Percentiles rank a stretch among this genome's conserved stretches.
Conservation (phyloP, 2,113 vertebrate genomes). For the Ictidomys tridecemlineatus region DNA sequence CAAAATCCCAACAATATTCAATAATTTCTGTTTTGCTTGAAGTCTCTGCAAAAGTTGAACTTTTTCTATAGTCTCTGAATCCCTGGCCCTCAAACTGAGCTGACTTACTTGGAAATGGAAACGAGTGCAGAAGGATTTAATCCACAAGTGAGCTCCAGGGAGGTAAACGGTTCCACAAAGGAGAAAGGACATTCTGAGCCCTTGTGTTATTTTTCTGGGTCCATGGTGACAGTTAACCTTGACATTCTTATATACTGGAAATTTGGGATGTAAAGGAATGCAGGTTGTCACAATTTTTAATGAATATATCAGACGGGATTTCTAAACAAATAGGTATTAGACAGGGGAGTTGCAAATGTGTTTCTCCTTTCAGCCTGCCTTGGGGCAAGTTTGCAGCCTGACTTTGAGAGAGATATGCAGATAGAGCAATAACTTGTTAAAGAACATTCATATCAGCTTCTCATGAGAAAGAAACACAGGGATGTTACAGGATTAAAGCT, state of each 20-base stretch:
- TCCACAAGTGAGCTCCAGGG: no score
- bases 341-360: not conserved
- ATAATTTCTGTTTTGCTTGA: not conserved
- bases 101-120: not conserved
- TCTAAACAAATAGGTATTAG: not conserved
- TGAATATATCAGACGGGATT: not conserved
- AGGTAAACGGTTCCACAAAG: not conserved
- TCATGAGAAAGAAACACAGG: not conserved
- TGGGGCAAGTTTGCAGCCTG: not conserved
- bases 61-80: not conserved
- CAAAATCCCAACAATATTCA: not conserved
- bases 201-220: not conserved
- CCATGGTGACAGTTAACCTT: not conserved
- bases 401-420: not conserved
- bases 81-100: no score
- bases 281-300: not conserved
- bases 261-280: not conserved
- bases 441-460: not conserved
- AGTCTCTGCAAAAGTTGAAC: not conserved
- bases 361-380: not conserved
- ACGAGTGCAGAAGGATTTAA: not conserved
- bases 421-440: not conserved
- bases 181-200: not conserved
- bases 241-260: slow-evolving; percentile 18
- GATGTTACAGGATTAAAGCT: not conserved